phyloP scores from a whole-genome alignment of 2,797 vertebrate genomes.

The Cuculus canorus region DNA sequence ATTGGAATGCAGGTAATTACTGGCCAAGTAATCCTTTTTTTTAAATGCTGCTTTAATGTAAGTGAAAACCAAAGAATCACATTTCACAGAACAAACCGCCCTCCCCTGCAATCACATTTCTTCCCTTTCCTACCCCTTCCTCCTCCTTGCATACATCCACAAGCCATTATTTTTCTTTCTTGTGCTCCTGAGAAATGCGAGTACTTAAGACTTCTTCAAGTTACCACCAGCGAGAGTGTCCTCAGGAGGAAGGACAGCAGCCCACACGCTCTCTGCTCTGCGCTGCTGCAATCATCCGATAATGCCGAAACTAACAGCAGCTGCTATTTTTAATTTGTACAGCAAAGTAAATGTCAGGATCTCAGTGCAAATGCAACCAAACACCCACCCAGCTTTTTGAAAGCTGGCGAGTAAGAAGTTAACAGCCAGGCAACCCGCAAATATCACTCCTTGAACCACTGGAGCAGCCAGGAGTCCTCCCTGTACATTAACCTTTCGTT shows the following conservation, averaged over 20 bases:
- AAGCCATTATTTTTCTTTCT: background rate
- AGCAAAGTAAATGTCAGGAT: constrained; percentile 23
- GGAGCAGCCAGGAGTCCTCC: background rate
- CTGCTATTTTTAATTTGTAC: constrained; percentile 56
- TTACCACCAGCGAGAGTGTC: background rate
- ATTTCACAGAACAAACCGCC: background rate
- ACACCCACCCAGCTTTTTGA: background rate
- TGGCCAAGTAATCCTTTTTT: background rate
- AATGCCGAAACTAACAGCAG: background rate
- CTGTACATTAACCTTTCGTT: background rate
- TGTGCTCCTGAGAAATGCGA: fast-evolving
- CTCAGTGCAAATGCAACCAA: background rate
- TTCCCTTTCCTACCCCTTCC: background rate
- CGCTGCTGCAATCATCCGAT: background rate
- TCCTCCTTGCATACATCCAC: background rate
- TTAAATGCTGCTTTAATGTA: background rate
- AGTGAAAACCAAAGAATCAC: background rate
- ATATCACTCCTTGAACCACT: background rate
- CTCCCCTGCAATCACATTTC: background rate
- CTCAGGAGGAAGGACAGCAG: constrained; percentile 4
- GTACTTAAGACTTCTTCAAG: background rate
- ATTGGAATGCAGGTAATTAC: background rate
- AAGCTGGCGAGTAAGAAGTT: constrained; percentile 2
- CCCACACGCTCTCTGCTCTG: background rate
- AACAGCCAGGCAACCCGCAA: background rate